These are phyloP conservation scores for Helostoma temminkii DNA, from an alignment of 2,797 vertebrate genomes.

Conservation along the genomic window DNA sequence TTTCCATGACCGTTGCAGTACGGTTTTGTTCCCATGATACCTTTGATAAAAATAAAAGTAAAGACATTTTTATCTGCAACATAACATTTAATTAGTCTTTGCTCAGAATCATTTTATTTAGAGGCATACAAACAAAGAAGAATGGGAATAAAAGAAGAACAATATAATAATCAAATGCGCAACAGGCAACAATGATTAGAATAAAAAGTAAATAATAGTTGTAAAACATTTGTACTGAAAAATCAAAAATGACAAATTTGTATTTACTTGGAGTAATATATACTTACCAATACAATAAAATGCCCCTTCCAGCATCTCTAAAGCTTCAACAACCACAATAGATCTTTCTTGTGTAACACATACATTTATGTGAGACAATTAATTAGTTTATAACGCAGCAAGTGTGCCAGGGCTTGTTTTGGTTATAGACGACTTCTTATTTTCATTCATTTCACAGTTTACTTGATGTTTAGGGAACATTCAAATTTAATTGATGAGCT, in stretches of 20 bases:
- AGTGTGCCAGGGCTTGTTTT: conserved; percentile 10
- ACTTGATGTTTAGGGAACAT: conserved; percentile 3
- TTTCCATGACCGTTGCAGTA: conserved; percentile 92
- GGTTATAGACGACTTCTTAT: conserved; percentile 1
- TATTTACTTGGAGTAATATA: too few relatives aligned
- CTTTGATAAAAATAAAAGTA: conserved; percentile 68
- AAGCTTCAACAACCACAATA: background rate
- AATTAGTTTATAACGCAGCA: background rate
- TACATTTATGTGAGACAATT: background rate
- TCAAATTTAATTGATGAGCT: conserved; percentile 32
- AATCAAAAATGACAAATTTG: too few relatives aligned
- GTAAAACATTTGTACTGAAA: too few relatives aligned
- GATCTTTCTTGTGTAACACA: background rate
- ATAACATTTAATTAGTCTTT: too few relatives aligned
- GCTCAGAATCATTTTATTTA: too few relatives aligned
- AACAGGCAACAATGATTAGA: too few relatives aligned
- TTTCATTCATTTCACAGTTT: conserved; percentile 11
- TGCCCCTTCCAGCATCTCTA: too few relatives aligned
- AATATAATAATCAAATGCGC: too few relatives aligned
- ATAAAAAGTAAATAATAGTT: too few relatives aligned
- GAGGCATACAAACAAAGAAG: too few relatives aligned
- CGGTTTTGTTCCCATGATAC: conserved; percentile 87
- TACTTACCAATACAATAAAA: background rate
- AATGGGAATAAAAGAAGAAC: too few relatives aligned
- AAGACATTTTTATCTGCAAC: too few relatives aligned